These are phyloP conservation scores for Crotalus helleri DNA, from an alignment of 2,113 vertebrate species.

Conservation along the genomic window DNA sequence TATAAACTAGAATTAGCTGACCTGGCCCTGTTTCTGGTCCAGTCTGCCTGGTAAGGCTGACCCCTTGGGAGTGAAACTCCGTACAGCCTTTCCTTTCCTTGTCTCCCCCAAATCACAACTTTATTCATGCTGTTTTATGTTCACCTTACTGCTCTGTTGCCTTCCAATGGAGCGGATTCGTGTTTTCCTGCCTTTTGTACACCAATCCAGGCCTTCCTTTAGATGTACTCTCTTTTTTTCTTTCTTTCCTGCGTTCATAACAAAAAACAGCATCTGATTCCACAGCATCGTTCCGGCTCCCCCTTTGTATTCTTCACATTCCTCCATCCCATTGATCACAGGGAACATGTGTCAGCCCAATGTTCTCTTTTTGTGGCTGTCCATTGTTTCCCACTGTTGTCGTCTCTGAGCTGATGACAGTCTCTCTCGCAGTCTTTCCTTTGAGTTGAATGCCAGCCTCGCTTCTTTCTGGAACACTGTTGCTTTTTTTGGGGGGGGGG, in stretches of 20 bases:
- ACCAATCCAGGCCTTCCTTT: rapidly evolving
- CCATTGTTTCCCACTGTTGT: conserved; percentile 38
- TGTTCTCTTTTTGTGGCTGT: conserved; percentile 27
- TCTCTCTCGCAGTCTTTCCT: conserved; percentile 40
- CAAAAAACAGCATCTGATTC: background rate
- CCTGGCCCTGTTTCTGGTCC: no score
- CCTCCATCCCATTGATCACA: conserved; percentile 36
- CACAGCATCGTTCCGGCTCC: background rate
- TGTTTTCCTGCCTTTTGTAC: background rate
- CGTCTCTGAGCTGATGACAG: conserved; percentile 32
- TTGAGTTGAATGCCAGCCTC: conserved; percentile 35
- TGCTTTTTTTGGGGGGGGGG: rapidly evolving
- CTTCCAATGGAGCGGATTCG: background rate
- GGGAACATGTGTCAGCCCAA: rapidly evolving
- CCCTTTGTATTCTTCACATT: conserved; percentile 50
- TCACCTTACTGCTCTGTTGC: background rate
- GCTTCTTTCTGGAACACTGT: background rate
- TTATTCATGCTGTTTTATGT: background rate
- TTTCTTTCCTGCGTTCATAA: conserved; percentile 14
- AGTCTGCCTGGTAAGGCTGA: no score
- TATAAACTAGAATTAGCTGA: no score
- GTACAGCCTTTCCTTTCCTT: background rate
- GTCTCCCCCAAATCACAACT: background rate
- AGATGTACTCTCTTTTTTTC: background rate
- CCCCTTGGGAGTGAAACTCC: no score